These are phyloP conservation scores for Caenorhabditis brenneri DNA, from an alignment of 1,140 invertebrate genomes.

Conservation along the genomic window DNA sequence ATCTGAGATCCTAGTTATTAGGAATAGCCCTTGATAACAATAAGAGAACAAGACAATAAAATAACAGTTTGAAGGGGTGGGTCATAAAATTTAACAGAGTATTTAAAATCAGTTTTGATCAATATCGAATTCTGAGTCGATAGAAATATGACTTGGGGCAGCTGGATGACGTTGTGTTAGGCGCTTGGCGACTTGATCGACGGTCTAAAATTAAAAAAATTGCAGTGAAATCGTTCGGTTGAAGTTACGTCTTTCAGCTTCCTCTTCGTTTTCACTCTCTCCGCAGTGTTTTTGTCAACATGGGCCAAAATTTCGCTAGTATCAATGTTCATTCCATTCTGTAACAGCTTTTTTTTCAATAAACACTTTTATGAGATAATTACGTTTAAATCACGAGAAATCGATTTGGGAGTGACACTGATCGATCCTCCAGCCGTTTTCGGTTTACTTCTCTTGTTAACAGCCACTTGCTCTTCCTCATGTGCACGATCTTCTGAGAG, in stretches of 20 bases:
- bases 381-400: background rate
- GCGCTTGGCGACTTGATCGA: background rate
- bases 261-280: background rate
- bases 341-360: too few species aligned
- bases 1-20: too few species aligned
- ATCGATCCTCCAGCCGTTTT: background rate
- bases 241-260: background rate
- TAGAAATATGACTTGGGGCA: background rate
- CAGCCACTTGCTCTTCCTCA: background rate
- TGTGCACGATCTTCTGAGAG: conserved; percentile 1
- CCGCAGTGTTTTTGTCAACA: background rate
- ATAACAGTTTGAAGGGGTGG: too few species aligned
- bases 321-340: conserved; percentile 2
- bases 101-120: background rate
- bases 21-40: too few species aligned
- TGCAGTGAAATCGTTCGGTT: background rate
- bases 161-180: background rate
- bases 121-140: background rate
- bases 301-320: background rate
- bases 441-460: background rate
- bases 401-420: background rate
- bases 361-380: background rate
- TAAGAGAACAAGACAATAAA: too few species aligned
- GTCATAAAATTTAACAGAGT: too few species aligned
- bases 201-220: background rate